Evolutionary conservation across 2,888 invertebrate species (phyloP), one percentile per base, ranked within the genome.

Genomic region (Cinara cedri): DNA sequence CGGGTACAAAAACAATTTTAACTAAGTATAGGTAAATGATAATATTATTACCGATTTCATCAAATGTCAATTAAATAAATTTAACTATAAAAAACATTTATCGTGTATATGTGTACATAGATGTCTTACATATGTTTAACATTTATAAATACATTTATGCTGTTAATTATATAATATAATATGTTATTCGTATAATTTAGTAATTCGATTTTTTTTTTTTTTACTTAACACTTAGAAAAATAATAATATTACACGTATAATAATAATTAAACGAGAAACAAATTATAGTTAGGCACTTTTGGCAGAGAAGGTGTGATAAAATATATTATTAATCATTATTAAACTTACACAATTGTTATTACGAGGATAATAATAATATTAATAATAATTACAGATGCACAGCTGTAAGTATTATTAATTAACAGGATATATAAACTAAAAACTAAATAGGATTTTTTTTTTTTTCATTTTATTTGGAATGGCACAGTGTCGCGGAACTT

Each of bases 161-260:
- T 34, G 34, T 34, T 34, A 3, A 34, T 4, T 34, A 3, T 34
- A 34, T 34, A 34, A 49, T 60, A 60, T 60, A 57, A 51, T 21
- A 75, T 65, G 34, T 74, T 63, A 57, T 55, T 75, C 44, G 66
- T 75, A 75, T 55, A 46, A n/a, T 76, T 76, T 66, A 78, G 78
- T 78, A 78, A 78, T 78, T 78, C 78, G 70, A 66, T 44, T 57
- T 68, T 42, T 21, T 68, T 46, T 70, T 65, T 42, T 21, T 68
- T 46, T 70, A 55, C 34, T 34, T 75, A 54, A 16, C 19, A 24
- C 44, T 75, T 75, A 75, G 54, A 75, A 75, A 75, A 75, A 75
- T 72, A 72, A 75, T 72, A 72, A 63, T 74, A 24, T 60, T 51
- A 66, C 1, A 46, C 24, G 26, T 21, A 14, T 60, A 16, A 46